Percentiles rank a stretch among this genome's conserved stretches.
Conservation (phyloP, 1,140 invertebrate genomes). For the Orchesella cincta region DNA sequence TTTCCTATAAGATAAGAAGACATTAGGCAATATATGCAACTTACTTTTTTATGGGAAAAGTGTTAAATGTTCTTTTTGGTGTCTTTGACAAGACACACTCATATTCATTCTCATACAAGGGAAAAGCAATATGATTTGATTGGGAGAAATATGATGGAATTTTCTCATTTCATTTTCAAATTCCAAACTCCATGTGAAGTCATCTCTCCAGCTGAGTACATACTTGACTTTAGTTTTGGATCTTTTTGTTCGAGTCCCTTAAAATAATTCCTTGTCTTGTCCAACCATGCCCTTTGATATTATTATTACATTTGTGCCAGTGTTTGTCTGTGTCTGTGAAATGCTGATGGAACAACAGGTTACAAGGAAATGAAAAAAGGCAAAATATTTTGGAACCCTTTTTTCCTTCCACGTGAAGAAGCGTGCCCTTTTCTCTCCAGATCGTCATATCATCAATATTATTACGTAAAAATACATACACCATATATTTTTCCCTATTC, state of each 20-base stretch:
- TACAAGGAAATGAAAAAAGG: neutral
- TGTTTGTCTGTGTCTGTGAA: no score
- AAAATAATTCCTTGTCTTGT: neutral
- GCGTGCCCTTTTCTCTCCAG: constrained; percentile 1
- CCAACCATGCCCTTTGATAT: constrained; percentile 11
- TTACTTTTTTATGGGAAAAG: constrained; percentile 28
- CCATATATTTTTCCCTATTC: neutral
- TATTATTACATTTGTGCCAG: neutral
- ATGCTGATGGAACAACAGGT: neutral
- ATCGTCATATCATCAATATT: neutral
- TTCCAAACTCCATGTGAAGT: constrained; percentile 50
- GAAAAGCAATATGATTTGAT: constrained; percentile 20
- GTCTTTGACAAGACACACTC: constrained; percentile 11
- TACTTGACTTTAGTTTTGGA: constrained; percentile 16
- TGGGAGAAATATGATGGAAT: constrained; percentile 40
- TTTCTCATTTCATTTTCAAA: constrained; percentile 50
- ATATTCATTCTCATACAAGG: neutral
- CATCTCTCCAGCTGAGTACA: constrained; percentile 21
- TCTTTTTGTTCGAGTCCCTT: constrained; percentile 2
- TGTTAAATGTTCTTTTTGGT: constrained; percentile 7
- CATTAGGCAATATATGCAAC: constrained; percentile 14
- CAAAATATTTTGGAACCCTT: constrained; percentile 12
- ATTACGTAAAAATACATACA: constrained; percentile 9
- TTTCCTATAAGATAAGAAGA: no score
- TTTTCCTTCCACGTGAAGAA: neutral